A percentile compares a stretch with the other conserved stretches of the same genome.
Evolutionary conservation across 2,797 vertebrate genomes (phyloP).

Genomic region (Momotus momota): DNA sequence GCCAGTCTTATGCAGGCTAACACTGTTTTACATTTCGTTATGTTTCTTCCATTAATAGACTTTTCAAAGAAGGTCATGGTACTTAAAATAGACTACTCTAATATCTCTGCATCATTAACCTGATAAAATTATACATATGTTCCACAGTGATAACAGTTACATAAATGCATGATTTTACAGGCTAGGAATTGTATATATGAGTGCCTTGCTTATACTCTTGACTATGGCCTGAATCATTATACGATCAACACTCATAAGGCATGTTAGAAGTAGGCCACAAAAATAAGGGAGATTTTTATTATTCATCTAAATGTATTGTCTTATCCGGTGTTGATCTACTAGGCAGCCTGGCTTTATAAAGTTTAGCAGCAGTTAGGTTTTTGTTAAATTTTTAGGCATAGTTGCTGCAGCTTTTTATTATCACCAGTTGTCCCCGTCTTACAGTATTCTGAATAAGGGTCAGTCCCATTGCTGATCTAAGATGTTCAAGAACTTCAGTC

Average conservation of each 20-base stretch:
- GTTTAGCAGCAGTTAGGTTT: neutral
- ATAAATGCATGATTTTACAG: conserved; percentile 3
- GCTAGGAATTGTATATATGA: neutral
- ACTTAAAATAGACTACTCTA: conserved; percentile 35
- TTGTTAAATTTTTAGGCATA: neutral
- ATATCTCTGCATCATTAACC: neutral
- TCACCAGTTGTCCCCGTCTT: neutral
- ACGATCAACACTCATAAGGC: neutral
- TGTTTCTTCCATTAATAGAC: conserved; percentile 15
- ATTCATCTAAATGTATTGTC: neutral
- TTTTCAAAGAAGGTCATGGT: conserved; percentile 20
- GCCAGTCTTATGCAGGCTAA: neutral
- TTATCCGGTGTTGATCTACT: neutral
- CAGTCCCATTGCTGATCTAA: neutral
- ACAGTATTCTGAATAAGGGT: neutral
- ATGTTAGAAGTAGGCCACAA: neutral
- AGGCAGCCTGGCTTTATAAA: neutral
- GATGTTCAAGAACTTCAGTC: neutral
- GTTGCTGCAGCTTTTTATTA: neutral
- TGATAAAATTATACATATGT: conserved; percentile 31
- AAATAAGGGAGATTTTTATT: neutral
- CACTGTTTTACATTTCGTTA: neutral
- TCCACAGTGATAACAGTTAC: neutral
- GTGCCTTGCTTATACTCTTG: neutral
- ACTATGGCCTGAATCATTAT: neutral